Conservation (phyloP, 2,797 vertebrate species). For the Scyliorhinus canicula region DNA sequence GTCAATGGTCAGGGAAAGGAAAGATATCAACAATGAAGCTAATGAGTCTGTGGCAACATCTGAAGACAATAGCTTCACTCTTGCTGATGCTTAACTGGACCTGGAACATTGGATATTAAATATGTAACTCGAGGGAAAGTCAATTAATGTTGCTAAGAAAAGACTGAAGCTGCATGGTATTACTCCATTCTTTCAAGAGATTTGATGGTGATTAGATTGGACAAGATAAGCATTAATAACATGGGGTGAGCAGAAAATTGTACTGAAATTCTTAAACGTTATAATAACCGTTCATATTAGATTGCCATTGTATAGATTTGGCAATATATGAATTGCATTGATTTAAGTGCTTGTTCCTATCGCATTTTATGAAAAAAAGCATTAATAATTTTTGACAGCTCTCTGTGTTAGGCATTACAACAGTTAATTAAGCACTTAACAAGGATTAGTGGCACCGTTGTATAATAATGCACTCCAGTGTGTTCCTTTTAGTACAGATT, state of each 20-base stretch:
- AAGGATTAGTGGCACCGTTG: neutral
- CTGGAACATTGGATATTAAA: neutral
- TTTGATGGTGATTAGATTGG: slow-evolving; percentile 4
- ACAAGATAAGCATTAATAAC: neutral
- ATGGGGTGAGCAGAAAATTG: neutral
- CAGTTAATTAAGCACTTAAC: slow-evolving; percentile 3
- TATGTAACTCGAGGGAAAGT: neutral
- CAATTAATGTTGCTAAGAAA: neutral
- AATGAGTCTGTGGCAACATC: neutral
- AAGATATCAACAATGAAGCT: neutral
- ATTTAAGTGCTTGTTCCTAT: neutral
- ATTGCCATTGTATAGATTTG: neutral
- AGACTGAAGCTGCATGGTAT: neutral
- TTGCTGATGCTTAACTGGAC: neutral
- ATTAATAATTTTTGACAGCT: slow-evolving; percentile 17
- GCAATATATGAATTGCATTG: neutral
- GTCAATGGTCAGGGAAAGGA: neutral
- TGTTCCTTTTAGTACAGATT: neutral
- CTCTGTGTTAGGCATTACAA: neutral
- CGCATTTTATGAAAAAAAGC: neutral
- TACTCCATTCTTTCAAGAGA: neutral
- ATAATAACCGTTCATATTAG: slow-evolving; percentile 6
- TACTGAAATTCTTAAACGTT: neutral
- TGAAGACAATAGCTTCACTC: neutral
- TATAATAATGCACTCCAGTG: neutral